Evolutionary conservation across 1,140 invertebrate genomes (phyloP).

Genomic region (Hypsibius dujardini): DNA sequence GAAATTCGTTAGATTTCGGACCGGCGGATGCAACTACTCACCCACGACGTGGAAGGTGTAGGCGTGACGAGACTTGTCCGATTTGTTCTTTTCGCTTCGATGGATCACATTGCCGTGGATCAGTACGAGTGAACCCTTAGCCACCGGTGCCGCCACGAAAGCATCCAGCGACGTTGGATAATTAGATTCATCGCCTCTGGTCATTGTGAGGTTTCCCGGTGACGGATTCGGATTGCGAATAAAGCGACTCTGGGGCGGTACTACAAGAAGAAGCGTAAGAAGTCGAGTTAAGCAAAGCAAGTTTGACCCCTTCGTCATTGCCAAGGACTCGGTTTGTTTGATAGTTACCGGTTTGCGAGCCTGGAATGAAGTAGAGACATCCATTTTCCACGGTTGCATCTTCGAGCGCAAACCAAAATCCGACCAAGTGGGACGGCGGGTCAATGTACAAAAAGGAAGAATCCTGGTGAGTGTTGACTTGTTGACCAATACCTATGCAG

Average conservation of each 20-base stretch:
- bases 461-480: constrained; percentile 68
- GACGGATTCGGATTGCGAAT: constrained; percentile 47
- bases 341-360: constrained; percentile 53
- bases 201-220: constrained; percentile 38
- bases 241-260: constrained; percentile 39
- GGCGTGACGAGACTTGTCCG: constrained; percentile 60
- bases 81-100: constrained; percentile 67
- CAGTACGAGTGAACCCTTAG: constrained; percentile 64
- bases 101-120: constrained; percentile 85
- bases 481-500: background rate
- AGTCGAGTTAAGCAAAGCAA: background rate
- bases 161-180: constrained; percentile 47
- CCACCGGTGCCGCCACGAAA: constrained; percentile 58
- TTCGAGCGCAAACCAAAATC: constrained; percentile 86
- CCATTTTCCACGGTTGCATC: constrained; percentile 80
- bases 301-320: background rate
- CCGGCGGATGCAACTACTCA: constrained; percentile 28
- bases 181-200: constrained; percentile 40
- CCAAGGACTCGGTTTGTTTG: background rate
- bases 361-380: constrained; percentile 73
- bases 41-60: constrained; percentile 92
- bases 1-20: too few relatives aligned
- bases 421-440: constrained; percentile 46
- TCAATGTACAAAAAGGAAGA: constrained; percentile 64
- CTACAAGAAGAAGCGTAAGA: background rate